Evolutionary conservation across 2,113 vertebrate genomes (phyloP).

Genomic region (Nothobranchius kuhntae): DNA sequence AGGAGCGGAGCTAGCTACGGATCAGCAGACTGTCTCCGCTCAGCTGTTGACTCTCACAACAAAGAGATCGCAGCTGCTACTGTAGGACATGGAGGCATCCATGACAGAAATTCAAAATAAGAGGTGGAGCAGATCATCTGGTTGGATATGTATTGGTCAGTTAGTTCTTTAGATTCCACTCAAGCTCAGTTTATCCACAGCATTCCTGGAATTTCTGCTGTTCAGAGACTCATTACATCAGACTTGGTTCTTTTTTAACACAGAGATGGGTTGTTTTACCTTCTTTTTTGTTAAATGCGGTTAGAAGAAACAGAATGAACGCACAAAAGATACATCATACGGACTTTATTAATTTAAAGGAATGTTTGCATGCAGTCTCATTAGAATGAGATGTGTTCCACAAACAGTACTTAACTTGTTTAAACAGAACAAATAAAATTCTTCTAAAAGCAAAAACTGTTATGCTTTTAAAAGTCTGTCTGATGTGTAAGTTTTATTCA

Average conservation of each 20-base stretch:
- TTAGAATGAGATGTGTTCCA: not conserved
- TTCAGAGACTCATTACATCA: conserved; percentile 45
- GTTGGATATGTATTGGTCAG: not conserved
- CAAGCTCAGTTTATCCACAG: conserved; percentile 8
- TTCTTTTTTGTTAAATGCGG: too few relatives aligned
- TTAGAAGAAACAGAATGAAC: too few relatives aligned
- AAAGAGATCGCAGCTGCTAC: conserved; percentile 36
- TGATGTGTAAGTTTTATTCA: not conserved
- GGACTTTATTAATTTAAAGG: conserved; percentile 29
- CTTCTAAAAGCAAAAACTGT: not conserved
- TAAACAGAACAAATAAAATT: not conserved
- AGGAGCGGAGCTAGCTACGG: conserved; percentile 42
- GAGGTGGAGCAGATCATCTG: not conserved
- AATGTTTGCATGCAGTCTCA: conserved; percentile 42
- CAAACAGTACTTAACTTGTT: not conserved
- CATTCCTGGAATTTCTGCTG: conserved; percentile 53
- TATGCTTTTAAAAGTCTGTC: not conserved
- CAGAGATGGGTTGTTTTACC: too few relatives aligned
- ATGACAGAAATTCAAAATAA: not conserved
- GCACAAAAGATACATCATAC: too few relatives aligned
- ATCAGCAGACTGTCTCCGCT: conserved; percentile 2
- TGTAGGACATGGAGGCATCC: not conserved
- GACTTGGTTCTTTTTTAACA: not conserved
- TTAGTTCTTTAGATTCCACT: not conserved
- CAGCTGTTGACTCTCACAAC: conserved; percentile 43